A percentile compares a stretch with the other conserved stretches of the same genome.
Evolutionary conservation across 1,140 invertebrate genomes (phyloP).

Genomic region (Aphelinus certus): DNA sequence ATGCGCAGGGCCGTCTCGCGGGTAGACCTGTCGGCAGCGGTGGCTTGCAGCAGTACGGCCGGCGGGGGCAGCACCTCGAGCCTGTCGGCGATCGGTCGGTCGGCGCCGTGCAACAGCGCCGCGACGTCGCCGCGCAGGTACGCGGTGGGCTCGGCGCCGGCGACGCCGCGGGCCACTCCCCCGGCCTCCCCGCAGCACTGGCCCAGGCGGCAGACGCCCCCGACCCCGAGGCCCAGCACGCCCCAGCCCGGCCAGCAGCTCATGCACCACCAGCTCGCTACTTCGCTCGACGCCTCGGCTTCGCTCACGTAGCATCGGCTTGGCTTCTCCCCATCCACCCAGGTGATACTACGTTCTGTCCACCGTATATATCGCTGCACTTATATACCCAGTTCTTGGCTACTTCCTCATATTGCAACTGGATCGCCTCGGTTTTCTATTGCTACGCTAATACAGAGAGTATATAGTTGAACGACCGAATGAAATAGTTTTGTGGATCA

Average conservation of each 20-base stretch:
- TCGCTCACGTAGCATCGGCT: slow-evolving; percentile 41
- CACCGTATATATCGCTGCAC: too few species aligned
- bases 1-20: slow-evolving; percentile 71
- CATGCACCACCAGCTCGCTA: slow-evolving; percentile 35
- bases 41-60: slow-evolving; percentile 66
- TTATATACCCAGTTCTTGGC: too few species aligned
- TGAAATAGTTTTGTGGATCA: too few species aligned
- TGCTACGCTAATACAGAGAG: too few species aligned
- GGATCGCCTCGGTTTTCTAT: too few species aligned
- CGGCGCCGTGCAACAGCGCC: slow-evolving; percentile 44
- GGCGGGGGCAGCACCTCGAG: slow-evolving; percentile 54
- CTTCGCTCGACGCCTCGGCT: slow-evolving; percentile 21
- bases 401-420: too few species aligned
- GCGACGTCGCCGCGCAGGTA: slow-evolving; percentile 64
- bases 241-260: slow-evolving; percentile 43
- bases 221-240: slow-evolving; percentile 41
- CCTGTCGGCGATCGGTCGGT: slow-evolving; percentile 49
- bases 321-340: background rate
- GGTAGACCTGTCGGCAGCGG: slow-evolving; percentile 69
- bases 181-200: slow-evolving; percentile 68
- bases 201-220: slow-evolving; percentile 51
- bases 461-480: too few species aligned
- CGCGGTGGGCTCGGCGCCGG: slow-evolving; percentile 65
- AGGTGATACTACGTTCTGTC: slow-evolving; percentile 1
- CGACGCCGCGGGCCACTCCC: slow-evolving; percentile 67